A percentile compares a stretch with the other conserved stretches of the same genome.
Evolutionary conservation across 1,140 invertebrate species (phyloP).

Genomic region (Drosophila tristis): DNA sequence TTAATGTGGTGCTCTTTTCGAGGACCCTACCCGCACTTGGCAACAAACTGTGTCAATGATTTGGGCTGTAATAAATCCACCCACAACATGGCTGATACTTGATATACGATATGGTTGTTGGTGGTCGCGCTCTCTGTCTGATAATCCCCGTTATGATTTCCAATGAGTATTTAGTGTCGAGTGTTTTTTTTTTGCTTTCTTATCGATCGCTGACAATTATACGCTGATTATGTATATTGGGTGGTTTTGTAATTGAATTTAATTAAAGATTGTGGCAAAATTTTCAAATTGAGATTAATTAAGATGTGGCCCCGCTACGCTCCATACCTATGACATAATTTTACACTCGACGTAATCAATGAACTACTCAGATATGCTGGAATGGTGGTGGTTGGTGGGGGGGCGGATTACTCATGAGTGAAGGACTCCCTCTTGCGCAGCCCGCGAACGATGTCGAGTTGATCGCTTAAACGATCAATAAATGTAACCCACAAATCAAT

Average conservation of each 20-base stretch:
- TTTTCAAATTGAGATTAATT: conserved; percentile 61
- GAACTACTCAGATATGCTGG: conserved; percentile 44
- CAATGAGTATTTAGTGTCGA: background rate
- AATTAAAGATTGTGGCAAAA: conserved; percentile 55
- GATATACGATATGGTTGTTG: conserved; percentile 12
- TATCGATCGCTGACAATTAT: conserved; percentile 49
- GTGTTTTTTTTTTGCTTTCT: conserved; percentile 9
- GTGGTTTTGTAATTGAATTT: conserved; percentile 61
- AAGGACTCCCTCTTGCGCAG: background rate
- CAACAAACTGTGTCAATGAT: conserved; percentile 21
- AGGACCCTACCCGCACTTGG: conserved; percentile 25
- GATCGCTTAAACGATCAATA: conserved; percentile 48
- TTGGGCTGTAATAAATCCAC: conserved; percentile 25
- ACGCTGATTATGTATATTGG: conserved; percentile 55
- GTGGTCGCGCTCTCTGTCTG: conserved; percentile 2
- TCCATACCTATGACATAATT: conserved; percentile 35
- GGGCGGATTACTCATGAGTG: conserved; percentile 24
- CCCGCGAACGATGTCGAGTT: conserved; percentile 16
- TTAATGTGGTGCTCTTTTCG: background rate
- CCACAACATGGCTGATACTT: conserved; percentile 6
- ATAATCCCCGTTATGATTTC: conserved; percentile 57
- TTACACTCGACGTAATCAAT: conserved; percentile 25
- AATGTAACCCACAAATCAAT: conserved; percentile 71
- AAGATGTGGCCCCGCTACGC: conserved; percentile 8
- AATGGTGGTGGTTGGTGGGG: no score